A percentile compares a stretch with the other conserved stretches of the same genome.
Evolutionary conservation across 1,140 invertebrate species (phyloP).

Genomic region (Drepana arcuata): DNA sequence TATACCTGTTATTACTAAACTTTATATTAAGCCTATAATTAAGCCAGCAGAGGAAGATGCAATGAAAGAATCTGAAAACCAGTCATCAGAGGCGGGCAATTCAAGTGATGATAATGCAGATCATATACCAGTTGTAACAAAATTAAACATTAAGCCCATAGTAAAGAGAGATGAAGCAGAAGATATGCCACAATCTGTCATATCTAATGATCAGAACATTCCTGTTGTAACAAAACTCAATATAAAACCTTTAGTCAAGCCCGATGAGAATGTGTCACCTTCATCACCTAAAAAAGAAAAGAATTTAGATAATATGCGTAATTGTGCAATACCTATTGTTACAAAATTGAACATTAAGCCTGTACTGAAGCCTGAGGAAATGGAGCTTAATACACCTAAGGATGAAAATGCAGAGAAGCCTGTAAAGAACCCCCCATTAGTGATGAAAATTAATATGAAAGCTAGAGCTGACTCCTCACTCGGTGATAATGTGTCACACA

Average conservation of each 20-base stretch:
- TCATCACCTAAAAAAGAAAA: constrained; percentile 42
- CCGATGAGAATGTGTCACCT: constrained; percentile 31
- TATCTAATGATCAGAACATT: constrained; percentile 39
- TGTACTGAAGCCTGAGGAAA: constrained; percentile 17
- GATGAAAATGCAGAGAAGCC: constrained; percentile 30
- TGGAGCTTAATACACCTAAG: constrained; percentile 20
- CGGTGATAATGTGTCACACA: constrained; percentile 26
- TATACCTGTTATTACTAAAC: constrained; percentile 67
- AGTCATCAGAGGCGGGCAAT: constrained; percentile 55
- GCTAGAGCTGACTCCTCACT: constrained; percentile 26
- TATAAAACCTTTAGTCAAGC: constrained; percentile 49
- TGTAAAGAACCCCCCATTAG: constrained; percentile 50
- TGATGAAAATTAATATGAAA: constrained; percentile 67
- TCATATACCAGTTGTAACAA: constrained; percentile 50
- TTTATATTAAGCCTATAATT: constrained; percentile 66
- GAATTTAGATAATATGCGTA: constrained; percentile 21
- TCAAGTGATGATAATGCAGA: constrained; percentile 61
- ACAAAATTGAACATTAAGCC: constrained; percentile 28
- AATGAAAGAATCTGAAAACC: constrained; percentile 52
- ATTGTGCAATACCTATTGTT: constrained; percentile 22
- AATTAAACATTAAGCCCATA: constrained; percentile 61
- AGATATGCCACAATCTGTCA: constrained; percentile 21
- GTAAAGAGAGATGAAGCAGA: constrained; percentile 40
- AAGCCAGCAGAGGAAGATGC: constrained; percentile 50
- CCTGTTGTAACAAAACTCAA: constrained; percentile 53